Conservation (phyloP, 1,140 invertebrate species). For the Orussus abietinus region DNA sequence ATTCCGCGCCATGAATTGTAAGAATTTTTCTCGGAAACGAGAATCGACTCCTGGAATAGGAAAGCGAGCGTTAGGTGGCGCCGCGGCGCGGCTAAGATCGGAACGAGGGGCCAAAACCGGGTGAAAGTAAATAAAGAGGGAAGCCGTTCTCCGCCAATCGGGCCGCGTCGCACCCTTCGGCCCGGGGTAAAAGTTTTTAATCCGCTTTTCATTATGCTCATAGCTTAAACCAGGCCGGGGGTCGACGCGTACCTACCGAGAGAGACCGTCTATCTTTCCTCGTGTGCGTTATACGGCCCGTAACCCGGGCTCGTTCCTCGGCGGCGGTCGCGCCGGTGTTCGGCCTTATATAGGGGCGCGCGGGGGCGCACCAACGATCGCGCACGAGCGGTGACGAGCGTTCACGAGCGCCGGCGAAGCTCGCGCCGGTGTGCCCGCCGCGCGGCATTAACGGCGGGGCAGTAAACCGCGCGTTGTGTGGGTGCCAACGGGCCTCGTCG, state of each 20-base stretch:
- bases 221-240: constrained; percentile 15
- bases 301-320: too few species aligned
- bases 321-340: neutral
- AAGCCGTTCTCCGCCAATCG: constrained; percentile 14
- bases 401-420: neutral
- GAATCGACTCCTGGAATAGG: too few species aligned
- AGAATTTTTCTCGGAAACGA: too few species aligned
- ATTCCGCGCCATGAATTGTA: too few species aligned
- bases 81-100: neutral
- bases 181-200: constrained; percentile 31
- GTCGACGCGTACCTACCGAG: neutral
- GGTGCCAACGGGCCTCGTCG: constrained; percentile 35
- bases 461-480: constrained; percentile 46
- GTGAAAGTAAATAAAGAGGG: constrained; percentile 6
- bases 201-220: constrained; percentile 36
- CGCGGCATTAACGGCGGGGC: constrained; percentile 45
- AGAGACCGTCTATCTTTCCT: constrained; percentile 12
- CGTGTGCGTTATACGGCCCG: constrained; percentile 44
- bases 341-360: neutral
- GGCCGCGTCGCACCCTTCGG: constrained; percentile 11
- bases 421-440: too few species aligned
- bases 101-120: neutral
- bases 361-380: neutral
- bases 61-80: too few species aligned
- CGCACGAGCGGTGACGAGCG: neutral